Base-by-base conservation (phyloP, 2,888 invertebrate species). In the Tenthredo distinguenda region DNA sequence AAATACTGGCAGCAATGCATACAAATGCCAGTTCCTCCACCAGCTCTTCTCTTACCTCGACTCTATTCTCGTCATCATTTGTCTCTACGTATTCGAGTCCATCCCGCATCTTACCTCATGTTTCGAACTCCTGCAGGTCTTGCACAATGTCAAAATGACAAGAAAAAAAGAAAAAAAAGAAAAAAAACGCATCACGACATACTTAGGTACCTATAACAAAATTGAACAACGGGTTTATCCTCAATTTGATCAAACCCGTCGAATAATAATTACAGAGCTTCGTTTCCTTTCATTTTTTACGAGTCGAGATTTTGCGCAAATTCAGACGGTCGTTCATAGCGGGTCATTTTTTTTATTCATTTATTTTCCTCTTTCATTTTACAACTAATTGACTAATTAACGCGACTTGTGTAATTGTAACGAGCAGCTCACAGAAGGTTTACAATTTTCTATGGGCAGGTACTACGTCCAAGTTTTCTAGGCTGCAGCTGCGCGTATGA, bases 1-100 rank as follows among this genome's bases (percentile, higher is more conserved):
- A 81, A 91, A 91, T 91, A 87, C 90, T 89, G 85, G 89, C 92
- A 89, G 92, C 92, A 93, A 93, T 92, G 91, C 92, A 92, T 92
- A 92, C 93, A 91, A 92, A 92, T 92, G 91, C 90, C 88, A 90
- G 90, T 91, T 89, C 87, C 89, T 88, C 87, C 85, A n/a, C 55
- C 55, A 55, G n/a, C n/a, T 86, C 86, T 86, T 86, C 86, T 77
- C 85, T 84, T 82, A 68, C 15, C 85, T 81, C 82, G 81, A 85
- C 62, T 84, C 85, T 43, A 37, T 84, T 81, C 82, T 76, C 84
- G 81, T 81, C 81, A 62, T 81, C 81, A 26, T 79, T 58, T 58
- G 58, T 58, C 62, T 58, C 62, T 62, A 21, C 37, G n/a, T 21
- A 15, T 37, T 40, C 12, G 34, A 68, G 18, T 34, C 15, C 68